Conservation (phyloP, 2,797 vertebrate genomes). For the Hylomyscus alleni region DNA sequence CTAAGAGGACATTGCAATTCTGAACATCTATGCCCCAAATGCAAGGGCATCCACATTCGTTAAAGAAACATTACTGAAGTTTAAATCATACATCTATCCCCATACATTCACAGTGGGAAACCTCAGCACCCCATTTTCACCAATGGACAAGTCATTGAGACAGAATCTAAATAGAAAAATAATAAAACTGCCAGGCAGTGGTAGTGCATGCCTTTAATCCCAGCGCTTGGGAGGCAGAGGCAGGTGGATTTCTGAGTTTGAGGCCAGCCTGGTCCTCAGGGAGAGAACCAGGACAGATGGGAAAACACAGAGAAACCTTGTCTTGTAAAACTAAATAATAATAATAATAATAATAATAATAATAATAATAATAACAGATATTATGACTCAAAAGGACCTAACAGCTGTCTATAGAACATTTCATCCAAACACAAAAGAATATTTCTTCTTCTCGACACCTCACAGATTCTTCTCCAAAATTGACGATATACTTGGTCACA, state of each 20-base stretch:
- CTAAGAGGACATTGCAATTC: not conserved
- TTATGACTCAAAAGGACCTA: not conserved
- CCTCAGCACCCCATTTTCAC: not conserved
- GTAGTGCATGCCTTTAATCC: too few species aligned
- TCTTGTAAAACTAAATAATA: too few species aligned
- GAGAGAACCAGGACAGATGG: too few species aligned
- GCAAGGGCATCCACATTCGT: not conserved
- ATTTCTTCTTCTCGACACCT: not conserved
- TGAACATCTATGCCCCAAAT: not conserved
- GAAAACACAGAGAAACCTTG: too few species aligned
- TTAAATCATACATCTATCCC: not conserved
- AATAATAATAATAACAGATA: too few species aligned
- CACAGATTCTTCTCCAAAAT: not conserved
- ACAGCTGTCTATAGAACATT: not conserved
- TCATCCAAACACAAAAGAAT: not conserved
- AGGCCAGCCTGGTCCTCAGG: too few species aligned
- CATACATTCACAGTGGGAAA: not conserved
- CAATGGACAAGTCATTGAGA: not conserved
- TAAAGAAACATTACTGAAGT: not conserved
- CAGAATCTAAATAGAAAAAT: not conserved
- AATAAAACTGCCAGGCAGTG: too few species aligned
- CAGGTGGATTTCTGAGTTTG: too few species aligned
- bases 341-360: too few species aligned
- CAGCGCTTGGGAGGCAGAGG: too few species aligned
- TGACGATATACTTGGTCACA: not conserved